Evolutionary conservation across 2,797 vertebrate species (phyloP).

Genomic region (Meda fulgida): DNA sequence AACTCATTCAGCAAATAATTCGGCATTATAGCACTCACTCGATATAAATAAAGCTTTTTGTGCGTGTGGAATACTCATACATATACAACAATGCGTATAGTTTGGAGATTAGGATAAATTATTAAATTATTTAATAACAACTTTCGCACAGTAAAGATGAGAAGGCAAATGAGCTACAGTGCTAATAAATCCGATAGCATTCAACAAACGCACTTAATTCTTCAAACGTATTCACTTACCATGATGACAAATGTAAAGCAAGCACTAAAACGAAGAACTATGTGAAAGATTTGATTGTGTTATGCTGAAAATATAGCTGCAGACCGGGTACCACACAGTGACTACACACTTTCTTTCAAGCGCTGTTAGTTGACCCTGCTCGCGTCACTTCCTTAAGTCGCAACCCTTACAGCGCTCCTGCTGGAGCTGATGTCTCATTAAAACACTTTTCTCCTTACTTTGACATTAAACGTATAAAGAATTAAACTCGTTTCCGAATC

Average conservation of each 20-base stretch:
- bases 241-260: conserved; percentile 60
- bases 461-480: no score
- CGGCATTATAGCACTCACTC: no score
- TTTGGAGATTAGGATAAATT: background rate
- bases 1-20: background rate
- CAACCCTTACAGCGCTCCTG: background rate
- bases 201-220: background rate
- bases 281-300: background rate
- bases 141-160: background rate
- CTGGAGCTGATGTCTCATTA: background rate
- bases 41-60: background rate
- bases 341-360: conserved; percentile 77
- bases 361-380: background rate
- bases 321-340: conserved; percentile 62
- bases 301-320: conserved; percentile 6
- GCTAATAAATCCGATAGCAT: background rate
- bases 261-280: background rate
- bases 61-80: background rate
- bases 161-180: background rate
- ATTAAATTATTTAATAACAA: background rate
- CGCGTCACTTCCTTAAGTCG: conserved; percentile 34
- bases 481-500: background rate
- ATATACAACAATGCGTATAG: no score
- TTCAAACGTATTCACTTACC: conserved; percentile 65
- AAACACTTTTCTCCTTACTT: background rate